Evolutionary conservation across 2,888 invertebrate species (phyloP), one percentile per base, ranked within the genome.

Genomic region (Cheilosia pagana): DNA sequence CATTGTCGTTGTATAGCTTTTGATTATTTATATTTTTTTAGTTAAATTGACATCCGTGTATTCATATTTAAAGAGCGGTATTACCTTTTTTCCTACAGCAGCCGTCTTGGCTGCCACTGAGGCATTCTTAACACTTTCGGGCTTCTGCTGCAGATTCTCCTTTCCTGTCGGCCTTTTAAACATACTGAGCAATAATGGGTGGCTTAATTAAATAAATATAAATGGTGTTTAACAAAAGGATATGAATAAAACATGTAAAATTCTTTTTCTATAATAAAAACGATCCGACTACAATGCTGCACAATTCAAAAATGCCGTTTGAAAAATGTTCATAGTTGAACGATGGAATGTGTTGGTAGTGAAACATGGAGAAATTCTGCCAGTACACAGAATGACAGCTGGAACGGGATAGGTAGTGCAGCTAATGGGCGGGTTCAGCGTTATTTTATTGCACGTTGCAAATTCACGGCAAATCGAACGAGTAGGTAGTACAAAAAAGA

Each of bases 221-320:
- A 35, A 10, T 4, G 65, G 23, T 21, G 8, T 1, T 55, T 14
- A 43, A 41, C 4, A n/a, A 1, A 23, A 48, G 21, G 16, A 19
- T n/a, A 4, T 14, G 6, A 12, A 3, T 43, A 60, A 60, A 35
- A 21, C 8, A 57, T n/a, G 23, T 12, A 41, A 25, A 65, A 65
- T 41, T 57, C 50, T 31, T 59, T 12, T 59, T 12, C 0, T 7
- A 0, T 43, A 31, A 10, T 7, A 48, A 68, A 25, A 53, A 53
- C 43, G 23, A 31, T 10, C 16, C 31, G 50, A 28, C 12, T 41
- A 48, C 25, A 57, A 21, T 16, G 70, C 28, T 75, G 70, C 65
- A 55, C 74, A 68, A 74, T 81, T 83, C 25, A 21, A 83, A 83
- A 78, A 83, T 70, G 83, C 83, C 83, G 83, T 83, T 83, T 83